phyloP scores from a whole-genome alignment of 1,140 invertebrate genomes.

The Brachionus calyciflorus region DNA sequence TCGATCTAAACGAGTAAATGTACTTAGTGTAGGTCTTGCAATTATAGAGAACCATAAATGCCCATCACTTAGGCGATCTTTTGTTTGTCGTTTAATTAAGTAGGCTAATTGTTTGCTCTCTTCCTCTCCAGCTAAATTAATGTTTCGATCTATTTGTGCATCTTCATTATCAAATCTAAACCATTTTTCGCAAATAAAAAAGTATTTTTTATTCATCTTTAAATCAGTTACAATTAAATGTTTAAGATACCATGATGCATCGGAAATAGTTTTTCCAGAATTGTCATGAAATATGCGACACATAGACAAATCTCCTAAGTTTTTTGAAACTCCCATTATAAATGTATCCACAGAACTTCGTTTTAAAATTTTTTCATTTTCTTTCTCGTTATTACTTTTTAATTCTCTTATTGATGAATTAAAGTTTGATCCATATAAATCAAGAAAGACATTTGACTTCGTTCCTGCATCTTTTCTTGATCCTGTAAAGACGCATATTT shows the following conservation, averaged over 20 bases:
- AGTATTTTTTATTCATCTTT: conserved; percentile 63
- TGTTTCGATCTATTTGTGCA: conserved; percentile 59
- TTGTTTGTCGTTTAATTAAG: neutral
- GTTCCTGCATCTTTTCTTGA: conserved; percentile 58
- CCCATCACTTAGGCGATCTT: conserved; percentile 22
- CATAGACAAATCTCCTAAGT: conserved; percentile 63
- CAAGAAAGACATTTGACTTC: conserved; percentile 44
- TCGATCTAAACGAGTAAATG: conserved; percentile 40
- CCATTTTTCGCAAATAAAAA: conserved; percentile 60
- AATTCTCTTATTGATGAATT: conserved; percentile 20
- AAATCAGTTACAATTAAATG: conserved; percentile 63
- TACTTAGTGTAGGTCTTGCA: conserved; percentile 9
- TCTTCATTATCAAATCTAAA: conserved; percentile 59
- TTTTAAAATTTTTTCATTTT: conserved; percentile 45
- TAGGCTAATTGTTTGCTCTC: neutral
- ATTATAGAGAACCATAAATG: conserved; percentile 31
- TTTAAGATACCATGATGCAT: conserved; percentile 64
- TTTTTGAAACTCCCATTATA: conserved; percentile 63
- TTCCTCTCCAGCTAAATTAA: conserved; percentile 45
- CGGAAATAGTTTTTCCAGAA: conserved; percentile 60
- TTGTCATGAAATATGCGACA: conserved; percentile 66
- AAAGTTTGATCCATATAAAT: conserved; percentile 20
- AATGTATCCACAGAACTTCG: conserved; percentile 62
- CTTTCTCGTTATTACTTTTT: neutral
- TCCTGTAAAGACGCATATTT: conserved; percentile 64